A percentile compares a stretch with the other conserved stretches of the same genome.
Evolutionary conservation across 2,113 vertebrate genomes (phyloP).

Genomic region (Apeltes quadracus): DNA sequence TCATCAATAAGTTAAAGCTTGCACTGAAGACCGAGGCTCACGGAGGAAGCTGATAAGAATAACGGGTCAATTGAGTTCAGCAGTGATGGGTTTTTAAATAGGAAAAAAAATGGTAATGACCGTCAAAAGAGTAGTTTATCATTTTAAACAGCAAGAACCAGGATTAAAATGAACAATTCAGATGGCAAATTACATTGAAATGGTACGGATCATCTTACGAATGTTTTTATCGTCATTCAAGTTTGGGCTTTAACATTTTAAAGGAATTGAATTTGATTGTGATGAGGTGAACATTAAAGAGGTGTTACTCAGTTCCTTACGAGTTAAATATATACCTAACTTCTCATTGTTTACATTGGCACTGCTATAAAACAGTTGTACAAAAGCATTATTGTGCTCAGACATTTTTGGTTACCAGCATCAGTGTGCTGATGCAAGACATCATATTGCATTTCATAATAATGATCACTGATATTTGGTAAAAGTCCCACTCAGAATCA

Average conservation of each 20-base stretch:
- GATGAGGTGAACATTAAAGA: neutral
- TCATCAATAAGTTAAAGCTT: slow-evolving; percentile 67
- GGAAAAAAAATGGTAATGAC: neutral
- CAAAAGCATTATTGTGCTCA: neutral
- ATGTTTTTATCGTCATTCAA: neutral
- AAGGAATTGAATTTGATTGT: neutral
- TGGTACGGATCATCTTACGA: neutral
- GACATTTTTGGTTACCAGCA: neutral
- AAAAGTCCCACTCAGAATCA: neutral
- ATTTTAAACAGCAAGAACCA: neutral
- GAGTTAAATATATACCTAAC: neutral
- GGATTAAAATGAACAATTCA: neutral
- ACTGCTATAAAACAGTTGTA: neutral
- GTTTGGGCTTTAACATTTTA: neutral
- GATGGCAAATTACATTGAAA: neutral
- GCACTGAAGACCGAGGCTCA: slow-evolving; percentile 2
- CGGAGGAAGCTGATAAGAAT: slow-evolving; percentile 16
- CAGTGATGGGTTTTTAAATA: neutral
- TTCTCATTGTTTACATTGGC: neutral
- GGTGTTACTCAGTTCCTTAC: neutral
- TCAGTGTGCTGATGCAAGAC: neutral
- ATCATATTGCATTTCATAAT: neutral
- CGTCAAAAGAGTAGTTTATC: neutral
- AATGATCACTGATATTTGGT: neutral
- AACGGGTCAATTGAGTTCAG: slow-evolving; percentile 18